Percentiles rank a stretch among this genome's conserved stretches.
phyloP scores from a whole-genome alignment of 2,113 vertebrate genomes.

The Thamnophis sirtalis region DNA sequence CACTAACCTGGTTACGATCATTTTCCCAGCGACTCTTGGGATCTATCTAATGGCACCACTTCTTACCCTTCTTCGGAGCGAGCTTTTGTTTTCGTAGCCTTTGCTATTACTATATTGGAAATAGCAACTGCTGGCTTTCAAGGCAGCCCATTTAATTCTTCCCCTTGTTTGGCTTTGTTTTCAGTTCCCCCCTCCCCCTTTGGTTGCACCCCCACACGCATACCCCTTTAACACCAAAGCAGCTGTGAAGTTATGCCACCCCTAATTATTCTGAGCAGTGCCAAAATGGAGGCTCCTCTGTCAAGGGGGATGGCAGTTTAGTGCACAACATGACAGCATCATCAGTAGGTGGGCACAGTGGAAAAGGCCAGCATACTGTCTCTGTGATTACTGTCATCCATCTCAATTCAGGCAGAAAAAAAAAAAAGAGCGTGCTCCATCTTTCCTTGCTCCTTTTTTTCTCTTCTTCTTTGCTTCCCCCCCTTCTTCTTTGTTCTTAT shows the following conservation, averaged over 20 bases:
- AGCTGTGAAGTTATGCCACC: slow-evolving; percentile 61
- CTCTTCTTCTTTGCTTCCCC: background rate
- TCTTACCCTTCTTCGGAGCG: background rate
- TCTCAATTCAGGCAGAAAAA: slow-evolving; percentile 60
- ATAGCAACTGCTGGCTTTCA: slow-evolving; percentile 21
- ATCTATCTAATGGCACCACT: background rate
- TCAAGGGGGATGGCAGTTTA: slow-evolving; percentile 61
- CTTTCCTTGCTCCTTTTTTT: slow-evolving; percentile 19
- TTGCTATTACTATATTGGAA: slow-evolving; percentile 7
- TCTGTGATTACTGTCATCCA: slow-evolving; percentile 67
- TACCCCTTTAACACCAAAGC: slow-evolving; percentile 31
- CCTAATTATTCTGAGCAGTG: slow-evolving; percentile 52
- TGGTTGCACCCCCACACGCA: background rate
- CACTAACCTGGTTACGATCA: background rate
- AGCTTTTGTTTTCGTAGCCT: background rate
- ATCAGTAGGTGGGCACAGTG: slow-evolving; percentile 72
- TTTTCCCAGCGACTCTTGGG: background rate
- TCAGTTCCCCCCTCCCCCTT: slow-evolving; percentile 39
- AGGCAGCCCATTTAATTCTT: slow-evolving; percentile 52
- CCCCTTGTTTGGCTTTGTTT: slow-evolving; percentile 34
- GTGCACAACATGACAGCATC: slow-evolving; percentile 59
- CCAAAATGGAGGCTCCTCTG: slow-evolving; percentile 54
- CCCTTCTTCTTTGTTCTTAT: background rate
- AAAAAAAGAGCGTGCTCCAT: slow-evolving; percentile 29
- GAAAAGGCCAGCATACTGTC: slow-evolving; percentile 64